Percentiles rank a stretch among this genome's conserved stretches.
Conservation (phyloP, 2,888 invertebrate species). For the Drosophila algonquin region DNA sequence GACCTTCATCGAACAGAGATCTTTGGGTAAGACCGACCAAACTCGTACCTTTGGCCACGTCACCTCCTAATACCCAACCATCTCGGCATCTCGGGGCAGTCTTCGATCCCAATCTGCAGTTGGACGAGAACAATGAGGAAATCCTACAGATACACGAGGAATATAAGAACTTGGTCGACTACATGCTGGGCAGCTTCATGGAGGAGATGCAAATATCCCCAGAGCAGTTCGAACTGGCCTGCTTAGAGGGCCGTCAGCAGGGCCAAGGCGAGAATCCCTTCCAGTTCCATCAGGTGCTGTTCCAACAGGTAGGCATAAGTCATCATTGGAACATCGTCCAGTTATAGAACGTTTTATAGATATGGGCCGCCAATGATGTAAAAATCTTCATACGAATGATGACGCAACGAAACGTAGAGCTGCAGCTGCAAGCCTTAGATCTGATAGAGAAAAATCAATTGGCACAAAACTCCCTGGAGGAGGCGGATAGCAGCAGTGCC, state of each 20-base stretch:
- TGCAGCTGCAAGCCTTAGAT: slow-evolving; percentile 94
- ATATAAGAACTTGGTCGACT: slow-evolving; percentile 95
- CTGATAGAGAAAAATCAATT: slow-evolving; percentile 91
- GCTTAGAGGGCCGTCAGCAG: slow-evolving; percentile 84
- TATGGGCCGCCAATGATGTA: slow-evolving; percentile 97
- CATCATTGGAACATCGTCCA: slow-evolving; percentile 84
- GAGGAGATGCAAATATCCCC: slow-evolving; percentile 95
- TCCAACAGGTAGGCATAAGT: slow-evolving; percentile 84
- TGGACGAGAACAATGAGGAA: slow-evolving; percentile 88
- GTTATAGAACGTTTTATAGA: slow-evolving; percentile 79
- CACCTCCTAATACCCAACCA: background rate
- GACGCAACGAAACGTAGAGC: slow-evolving; percentile 95
- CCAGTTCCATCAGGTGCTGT: slow-evolving; percentile 87
- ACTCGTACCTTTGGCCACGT: background rate
- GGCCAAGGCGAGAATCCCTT: slow-evolving; percentile 84
- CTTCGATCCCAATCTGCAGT: slow-evolving; percentile 90
- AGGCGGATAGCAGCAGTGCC: slow-evolving; percentile 48
- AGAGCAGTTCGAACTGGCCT: slow-evolving; percentile 94
- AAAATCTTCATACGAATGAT: slow-evolving; percentile 95
- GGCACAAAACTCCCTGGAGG: slow-evolving; percentile 81
- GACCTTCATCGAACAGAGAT: slow-evolving; percentile 96
- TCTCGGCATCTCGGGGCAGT: slow-evolving; percentile 85
- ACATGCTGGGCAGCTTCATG: slow-evolving; percentile 95
- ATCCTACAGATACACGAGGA: slow-evolving; percentile 92
- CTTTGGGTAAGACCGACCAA: slow-evolving; percentile 87